Evolutionary conservation across 2,113 vertebrate species (phyloP).

Genomic region (Lepus timidus): DNA sequence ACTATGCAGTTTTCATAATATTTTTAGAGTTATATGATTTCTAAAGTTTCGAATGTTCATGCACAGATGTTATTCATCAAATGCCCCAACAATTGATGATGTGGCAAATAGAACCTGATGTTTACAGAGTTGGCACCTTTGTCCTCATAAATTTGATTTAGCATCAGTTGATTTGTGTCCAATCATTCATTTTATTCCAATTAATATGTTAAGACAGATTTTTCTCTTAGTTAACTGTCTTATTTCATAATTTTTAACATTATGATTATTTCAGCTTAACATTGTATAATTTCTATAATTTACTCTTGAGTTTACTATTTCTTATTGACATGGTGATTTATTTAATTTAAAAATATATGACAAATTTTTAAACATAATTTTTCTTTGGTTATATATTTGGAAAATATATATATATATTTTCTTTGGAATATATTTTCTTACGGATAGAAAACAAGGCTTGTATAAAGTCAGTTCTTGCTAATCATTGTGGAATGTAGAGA

Average conservation of each 20-base stretch:
- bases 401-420: no score
- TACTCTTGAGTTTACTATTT: not conserved
- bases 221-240: not conserved
- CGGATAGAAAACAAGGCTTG: not conserved
- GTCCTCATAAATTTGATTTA: not conserved
- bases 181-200: not conserved
- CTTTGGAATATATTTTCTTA: no score
- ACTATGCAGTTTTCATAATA: not conserved
- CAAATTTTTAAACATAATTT: not conserved
- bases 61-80: not conserved
- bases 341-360: not conserved
- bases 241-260: not conserved
- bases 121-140: not conserved
- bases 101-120: not conserved
- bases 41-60: not conserved
- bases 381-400: not conserved
- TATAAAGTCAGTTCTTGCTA: not conserved
- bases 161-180: not conserved
- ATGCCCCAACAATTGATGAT: not conserved
- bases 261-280: not conserved
- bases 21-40: not conserved
- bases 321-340: not conserved
- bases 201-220: not conserved
- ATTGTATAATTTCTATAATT: not conserved
- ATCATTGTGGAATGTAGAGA: not conserved